Conservation (phyloP, 2,113 vertebrate species). For the Psephotus haematonotus region DNA sequence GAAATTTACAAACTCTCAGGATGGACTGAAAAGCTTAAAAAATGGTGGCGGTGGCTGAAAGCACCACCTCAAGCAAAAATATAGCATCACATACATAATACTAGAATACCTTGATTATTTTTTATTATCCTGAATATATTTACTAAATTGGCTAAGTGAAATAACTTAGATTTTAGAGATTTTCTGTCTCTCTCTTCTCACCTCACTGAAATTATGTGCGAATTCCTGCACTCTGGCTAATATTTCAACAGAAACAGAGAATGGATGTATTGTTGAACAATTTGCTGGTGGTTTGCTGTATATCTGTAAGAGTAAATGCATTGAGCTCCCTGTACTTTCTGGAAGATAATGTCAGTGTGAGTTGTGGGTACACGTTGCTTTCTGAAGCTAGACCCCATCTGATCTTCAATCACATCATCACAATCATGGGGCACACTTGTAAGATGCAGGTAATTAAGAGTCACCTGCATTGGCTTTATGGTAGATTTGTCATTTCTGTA, state of each 20-base stretch:
- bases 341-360: not conserved
- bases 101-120: not conserved
- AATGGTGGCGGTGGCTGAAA: not conserved
- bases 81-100: not conserved
- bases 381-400: not conserved
- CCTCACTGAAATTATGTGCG: not conserved
- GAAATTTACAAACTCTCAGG: not conserved
- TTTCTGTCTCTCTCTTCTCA: not conserved
- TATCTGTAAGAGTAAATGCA: not conserved
- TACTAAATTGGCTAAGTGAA: not conserved
- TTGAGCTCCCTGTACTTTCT: not conserved
- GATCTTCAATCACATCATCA: not conserved
- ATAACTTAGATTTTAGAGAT: not conserved
- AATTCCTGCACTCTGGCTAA: not conserved
- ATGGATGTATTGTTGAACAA: not conserved
- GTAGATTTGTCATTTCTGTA: not conserved
- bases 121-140: not conserved
- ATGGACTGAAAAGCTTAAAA: not conserved
- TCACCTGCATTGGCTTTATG: not conserved
- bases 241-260: not conserved
- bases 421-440: rapidly evolving
- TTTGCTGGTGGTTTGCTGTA: not conserved
- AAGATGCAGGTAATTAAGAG: constrained; percentile 3
- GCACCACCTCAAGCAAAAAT: not conserved
- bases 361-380: not conserved